Evolutionary conservation across 2,113 vertebrate species (phyloP), one percentile per base, ranked within the genome.

Genomic region (Prionailurus bengalensis): DNA sequence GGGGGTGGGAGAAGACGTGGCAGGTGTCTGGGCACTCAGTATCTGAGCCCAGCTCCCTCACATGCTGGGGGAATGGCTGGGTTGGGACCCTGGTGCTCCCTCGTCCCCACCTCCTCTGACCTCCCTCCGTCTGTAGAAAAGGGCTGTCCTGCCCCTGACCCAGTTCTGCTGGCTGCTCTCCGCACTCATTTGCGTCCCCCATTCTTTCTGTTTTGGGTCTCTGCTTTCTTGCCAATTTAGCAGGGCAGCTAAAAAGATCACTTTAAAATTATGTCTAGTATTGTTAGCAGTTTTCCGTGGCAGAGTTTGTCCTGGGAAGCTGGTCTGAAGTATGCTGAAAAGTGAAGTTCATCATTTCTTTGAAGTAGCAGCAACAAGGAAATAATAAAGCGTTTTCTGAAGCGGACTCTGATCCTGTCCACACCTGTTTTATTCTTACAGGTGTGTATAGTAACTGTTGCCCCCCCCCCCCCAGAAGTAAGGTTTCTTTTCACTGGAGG

Each of bases 111-210:
- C 25, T 29, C 3, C 74, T 70, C 48, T 42, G 82, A 17, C 10
- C 48, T 29, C n/a, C 74, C 81, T 68, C 36, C 55, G 1, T 19
- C 27, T 36, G 27, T 11, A 0, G 29, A 2, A 12, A 39, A 25
- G 68, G 16, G 5, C 19, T 0, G 0, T 12, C 15, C 39, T 25
- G 4, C 48, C n/a, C 5, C 14, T 33, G 45, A 15, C 63, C 36
- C 16, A 4, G 1, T n/a, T 55, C 25, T 0, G 6, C 71, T 7
- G 27, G 29, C 0, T 1, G 36, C 33, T 42, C 36, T 13, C 0
- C 4, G 4, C 1, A 5, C 73, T 42, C 36, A 3, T 83, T 42
- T 42, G 81, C 12, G 78, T n/a, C 58, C 17, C 23, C 17, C 6
- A 8, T 39, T 51, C 33, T 45, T 25, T 42, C 21, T 21, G 51